Evolutionary conservation across 2,797 vertebrate species (phyloP), one percentile per base, ranked within the genome.

Genomic region (Distichodus sexfasciatus): DNA sequence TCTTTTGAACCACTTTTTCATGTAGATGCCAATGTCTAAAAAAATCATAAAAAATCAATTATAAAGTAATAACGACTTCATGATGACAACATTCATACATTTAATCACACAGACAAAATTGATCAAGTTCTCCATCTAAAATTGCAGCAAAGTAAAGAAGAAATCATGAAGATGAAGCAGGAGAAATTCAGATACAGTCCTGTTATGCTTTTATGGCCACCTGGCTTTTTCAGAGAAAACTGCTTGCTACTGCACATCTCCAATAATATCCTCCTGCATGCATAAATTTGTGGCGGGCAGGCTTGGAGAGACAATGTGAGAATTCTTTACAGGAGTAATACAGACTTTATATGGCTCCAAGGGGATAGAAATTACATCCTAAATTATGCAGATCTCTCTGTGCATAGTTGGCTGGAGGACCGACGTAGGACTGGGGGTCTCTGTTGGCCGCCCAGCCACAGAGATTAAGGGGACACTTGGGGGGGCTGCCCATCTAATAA

Each of bases 241-340:
- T 83, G 86, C 86, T 85, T 84, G 80, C 80, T 62, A 62, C 50
- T 64, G 84, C 61, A 87, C 79, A 87, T 86, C 82, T 84, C 73
- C 59, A 84, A 80, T 83, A 80, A 87, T 82, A 85, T 84, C 82
- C 80, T 76, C 65, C 77, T 87, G 84, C 85, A 86, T 88, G 83
- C 79, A 82, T 85, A 82, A 87, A 87, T 81, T 35, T 62, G 66
- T 59, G 73, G 71, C 28, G 31, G 67, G 17, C 66, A 80, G 64
- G 71, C 80, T 81, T 69, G 46, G 57, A 74, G 76, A 79, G 62
- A 76, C 51, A 48, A 85, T 81, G 75, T 48, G 78, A 3, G 53
- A 76, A 81, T 88, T 89, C 87, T 90, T 91, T 91, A 91, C 88
- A 80, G 84, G 79, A 74, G 81, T 87, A 91, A 91, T 90, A 90